Percentiles rank a stretch among this genome's conserved stretches.
Evolutionary conservation across 2,888 invertebrate species (phyloP).

Genomic region (Oegoconia quadripuncta): DNA sequence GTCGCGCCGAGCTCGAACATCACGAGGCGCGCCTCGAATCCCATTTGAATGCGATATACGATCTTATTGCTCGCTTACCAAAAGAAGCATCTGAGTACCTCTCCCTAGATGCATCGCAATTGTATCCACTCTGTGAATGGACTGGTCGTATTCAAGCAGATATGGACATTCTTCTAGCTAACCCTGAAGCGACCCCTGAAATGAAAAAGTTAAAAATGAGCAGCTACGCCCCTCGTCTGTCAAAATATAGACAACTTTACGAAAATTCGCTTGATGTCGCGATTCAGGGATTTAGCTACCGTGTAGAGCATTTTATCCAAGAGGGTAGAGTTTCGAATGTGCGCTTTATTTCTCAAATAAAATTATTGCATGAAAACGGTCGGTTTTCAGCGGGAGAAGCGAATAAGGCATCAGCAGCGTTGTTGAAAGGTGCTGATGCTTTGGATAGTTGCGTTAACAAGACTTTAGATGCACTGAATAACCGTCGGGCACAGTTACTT

Average conservation of each 20-base stretch:
- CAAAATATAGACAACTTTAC: conserved; percentile 42
- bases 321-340: conserved; percentile 56
- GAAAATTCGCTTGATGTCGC: conserved; percentile 46
- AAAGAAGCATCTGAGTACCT: conserved; percentile 39
- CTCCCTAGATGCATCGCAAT: conserved; percentile 35
- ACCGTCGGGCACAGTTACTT: conserved; percentile 41
- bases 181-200: conserved; percentile 38
- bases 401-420: conserved; percentile 30
- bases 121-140: conserved; percentile 52
- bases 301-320: conserved; percentile 46
- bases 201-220: conserved; percentile 47
- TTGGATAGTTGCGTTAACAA: conserved; percentile 41
- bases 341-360: conserved; percentile 46
- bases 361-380: conserved; percentile 52
- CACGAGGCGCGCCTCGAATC: conserved; percentile 51
- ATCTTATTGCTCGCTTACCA: conserved; percentile 40
- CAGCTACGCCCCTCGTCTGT: conserved; percentile 52
- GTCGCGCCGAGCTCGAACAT: conserved; percentile 44
- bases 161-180: conserved; percentile 32
- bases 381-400: conserved; percentile 50
- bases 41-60: conserved; percentile 48
- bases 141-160: conserved; percentile 35
- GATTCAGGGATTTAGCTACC: conserved; percentile 33
- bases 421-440: conserved; percentile 45
- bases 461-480: conserved; percentile 37